Evolutionary conservation across 2,113 vertebrate genomes (phyloP).

Genomic region (Tragelaphus strepsiceros): DNA sequence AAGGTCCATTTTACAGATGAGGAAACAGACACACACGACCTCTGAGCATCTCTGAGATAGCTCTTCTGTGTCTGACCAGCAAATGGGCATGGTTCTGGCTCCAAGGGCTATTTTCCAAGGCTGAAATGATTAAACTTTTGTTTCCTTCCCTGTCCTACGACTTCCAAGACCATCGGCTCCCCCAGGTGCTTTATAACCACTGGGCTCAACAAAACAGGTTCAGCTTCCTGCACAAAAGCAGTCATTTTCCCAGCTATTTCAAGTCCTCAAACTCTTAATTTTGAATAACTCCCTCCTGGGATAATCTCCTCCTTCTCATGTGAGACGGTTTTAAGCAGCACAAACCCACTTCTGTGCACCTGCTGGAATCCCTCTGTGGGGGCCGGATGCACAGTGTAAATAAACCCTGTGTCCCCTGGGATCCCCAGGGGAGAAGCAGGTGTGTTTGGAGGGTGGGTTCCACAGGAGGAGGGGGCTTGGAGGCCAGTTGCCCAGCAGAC

Average conservation of each 20-base stretch:
- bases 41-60: neutral
- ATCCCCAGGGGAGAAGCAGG: neutral
- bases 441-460: fast-evolving
- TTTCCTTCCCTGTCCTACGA: neutral
- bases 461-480: neutral
- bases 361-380: neutral
- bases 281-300: neutral
- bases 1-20: neutral
- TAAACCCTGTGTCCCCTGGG: neutral
- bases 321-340: neutral
- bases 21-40: neutral
- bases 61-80: neutral
- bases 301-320: neutral
- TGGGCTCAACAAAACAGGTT: neutral
- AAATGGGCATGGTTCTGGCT: fast-evolving
- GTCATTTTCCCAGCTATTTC: neutral
- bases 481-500: neutral
- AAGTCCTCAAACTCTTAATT: neutral
- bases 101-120: neutral
- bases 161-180: neutral
- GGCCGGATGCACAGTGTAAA: neutral
- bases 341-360: neutral
- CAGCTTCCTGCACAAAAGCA: neutral
- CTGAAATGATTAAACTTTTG: neutral
- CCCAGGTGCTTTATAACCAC: neutral